Percentiles rank a stretch among this genome's conserved stretches.
phyloP scores from a whole-genome alignment of 2,797 vertebrate genomes.

The Aselliscus stoliczkanus region DNA sequence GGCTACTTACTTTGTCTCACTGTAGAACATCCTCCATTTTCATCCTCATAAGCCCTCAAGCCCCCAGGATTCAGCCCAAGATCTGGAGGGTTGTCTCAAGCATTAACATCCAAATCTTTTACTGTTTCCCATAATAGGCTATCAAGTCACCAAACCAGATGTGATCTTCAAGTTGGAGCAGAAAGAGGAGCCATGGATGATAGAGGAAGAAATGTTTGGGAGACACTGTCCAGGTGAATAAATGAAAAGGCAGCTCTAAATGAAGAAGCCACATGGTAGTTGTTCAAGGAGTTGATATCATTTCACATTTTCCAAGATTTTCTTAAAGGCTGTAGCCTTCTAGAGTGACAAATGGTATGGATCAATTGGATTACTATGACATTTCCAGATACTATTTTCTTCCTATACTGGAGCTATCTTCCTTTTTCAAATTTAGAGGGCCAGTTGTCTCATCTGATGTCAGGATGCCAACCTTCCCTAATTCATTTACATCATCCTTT shows the following conservation, averaged over 20 bases:
- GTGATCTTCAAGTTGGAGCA: constrained; percentile 70
- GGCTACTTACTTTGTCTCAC: background rate
- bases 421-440: background rate
- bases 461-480: background rate
- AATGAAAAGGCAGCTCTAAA: background rate
- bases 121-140: constrained; percentile 40
- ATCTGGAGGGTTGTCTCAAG: background rate
- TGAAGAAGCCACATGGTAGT: background rate
- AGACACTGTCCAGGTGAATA: constrained; percentile 54
- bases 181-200: constrained; percentile 62
- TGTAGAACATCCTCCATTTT: background rate
- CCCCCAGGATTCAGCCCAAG: background rate
- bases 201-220: constrained; percentile 54
- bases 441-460: background rate
- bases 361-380: background rate
- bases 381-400: background rate
- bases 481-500: background rate
- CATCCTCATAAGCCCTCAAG: background rate
- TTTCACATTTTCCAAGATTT: constrained; percentile 19
- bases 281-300: background rate
- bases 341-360: background rate
- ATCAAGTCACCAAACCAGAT: constrained; percentile 61
- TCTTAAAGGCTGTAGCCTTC: background rate
- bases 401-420: background rate
- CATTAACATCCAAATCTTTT: constrained; percentile 22